A percentile compares a stretch with the other conserved stretches of the same genome.
Evolutionary conservation across 37 sponge, comb jelly and placozoan genomes (phyloP).

Genomic region (Agelas oroides): DNA sequence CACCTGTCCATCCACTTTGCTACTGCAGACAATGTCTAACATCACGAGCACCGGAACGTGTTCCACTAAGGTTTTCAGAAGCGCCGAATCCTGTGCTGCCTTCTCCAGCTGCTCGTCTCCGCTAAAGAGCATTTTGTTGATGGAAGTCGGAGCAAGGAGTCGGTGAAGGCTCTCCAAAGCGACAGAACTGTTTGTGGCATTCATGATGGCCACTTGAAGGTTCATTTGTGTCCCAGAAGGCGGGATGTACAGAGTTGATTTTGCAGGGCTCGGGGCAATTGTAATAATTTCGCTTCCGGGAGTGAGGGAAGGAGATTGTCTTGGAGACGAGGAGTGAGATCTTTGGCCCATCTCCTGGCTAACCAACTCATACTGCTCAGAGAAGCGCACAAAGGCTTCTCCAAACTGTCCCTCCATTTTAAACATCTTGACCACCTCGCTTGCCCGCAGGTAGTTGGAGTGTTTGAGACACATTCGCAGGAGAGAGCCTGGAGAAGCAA

Average conservation of each 20-base stretch:
- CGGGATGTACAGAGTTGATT: too few relatives aligned
- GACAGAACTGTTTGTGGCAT: slow-evolving; percentile 44
- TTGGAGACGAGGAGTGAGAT: slow-evolving; percentile 13
- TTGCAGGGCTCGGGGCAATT: not conserved
- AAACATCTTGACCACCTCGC: slow-evolving; percentile 87
- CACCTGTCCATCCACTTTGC: slow-evolving; percentile 33
- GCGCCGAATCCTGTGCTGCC: slow-evolving; percentile 31
- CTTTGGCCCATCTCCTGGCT: slow-evolving; percentile 45
- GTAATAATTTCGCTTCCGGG: not conserved
- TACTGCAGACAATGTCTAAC: slow-evolving; percentile 79
- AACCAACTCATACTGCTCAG: slow-evolving; percentile 66
- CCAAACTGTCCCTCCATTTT: slow-evolving; percentile 75
- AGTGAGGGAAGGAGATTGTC: slow-evolving; percentile 18
- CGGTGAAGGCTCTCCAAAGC: slow-evolving; percentile 65
- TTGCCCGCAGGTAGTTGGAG: slow-evolving; percentile 75
- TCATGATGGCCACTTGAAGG: slow-evolving; percentile 72
- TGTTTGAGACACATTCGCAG: slow-evolving; percentile 80
- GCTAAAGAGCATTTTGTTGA: slow-evolving; percentile 72
- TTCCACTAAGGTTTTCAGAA: slow-evolving; percentile 34
- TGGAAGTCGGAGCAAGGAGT: slow-evolving; percentile 55
- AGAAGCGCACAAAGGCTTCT: slow-evolving; percentile 72
- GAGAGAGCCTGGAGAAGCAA: slow-evolving; percentile 86
- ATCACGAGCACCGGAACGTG: slow-evolving; percentile 70
- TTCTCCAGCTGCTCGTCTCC: slow-evolving; percentile 66
- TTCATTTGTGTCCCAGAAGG: not conserved